Conservation (phyloP, 1,140 invertebrate species). For the Plutomurus gul region DNA sequence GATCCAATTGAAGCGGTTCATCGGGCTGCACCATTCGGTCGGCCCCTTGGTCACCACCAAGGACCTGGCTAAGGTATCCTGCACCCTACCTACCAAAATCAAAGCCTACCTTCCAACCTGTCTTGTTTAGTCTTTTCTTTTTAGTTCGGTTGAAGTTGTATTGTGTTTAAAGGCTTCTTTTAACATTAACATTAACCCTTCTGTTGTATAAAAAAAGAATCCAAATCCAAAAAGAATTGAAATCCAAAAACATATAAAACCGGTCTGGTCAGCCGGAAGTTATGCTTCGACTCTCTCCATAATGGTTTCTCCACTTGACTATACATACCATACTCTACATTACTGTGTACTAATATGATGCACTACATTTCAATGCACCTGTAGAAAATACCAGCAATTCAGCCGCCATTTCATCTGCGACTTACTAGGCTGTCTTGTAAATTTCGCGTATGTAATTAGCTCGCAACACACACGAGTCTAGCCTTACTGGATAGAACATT, state of each 20-base stretch:
- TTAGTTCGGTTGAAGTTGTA: not conserved
- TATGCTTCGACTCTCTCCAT: conserved; percentile 26
- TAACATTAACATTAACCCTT: not conserved
- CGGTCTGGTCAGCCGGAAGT: conserved; percentile 37
- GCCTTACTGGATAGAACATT: no score
- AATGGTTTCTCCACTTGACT: conserved; percentile 1
- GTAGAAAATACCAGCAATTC: no score
- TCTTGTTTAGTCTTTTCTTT: conserved; percentile 25
- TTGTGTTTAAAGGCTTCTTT: conserved; percentile 24
- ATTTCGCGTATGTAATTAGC: no score
- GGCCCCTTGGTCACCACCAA: conserved; percentile 74
- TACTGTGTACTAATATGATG: not conserved
- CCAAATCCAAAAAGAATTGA: no score
- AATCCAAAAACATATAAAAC: conserved; percentile 12
- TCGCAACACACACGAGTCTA: no score
- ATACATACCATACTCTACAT: not conserved
- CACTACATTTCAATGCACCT: not conserved
- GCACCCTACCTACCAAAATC: conserved; percentile 9
- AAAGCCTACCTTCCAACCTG: conserved; percentile 4
- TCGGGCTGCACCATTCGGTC: conserved; percentile 84
- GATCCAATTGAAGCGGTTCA: conserved; percentile 83
- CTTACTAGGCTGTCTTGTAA: no score
- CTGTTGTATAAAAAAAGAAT: conserved; percentile 25
- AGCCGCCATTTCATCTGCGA: no score
- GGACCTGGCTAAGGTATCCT: conserved; percentile 58